Evolutionary conservation across 2,113 vertebrate species (phyloP).

Genomic region (Ascaphus truei): DNA sequence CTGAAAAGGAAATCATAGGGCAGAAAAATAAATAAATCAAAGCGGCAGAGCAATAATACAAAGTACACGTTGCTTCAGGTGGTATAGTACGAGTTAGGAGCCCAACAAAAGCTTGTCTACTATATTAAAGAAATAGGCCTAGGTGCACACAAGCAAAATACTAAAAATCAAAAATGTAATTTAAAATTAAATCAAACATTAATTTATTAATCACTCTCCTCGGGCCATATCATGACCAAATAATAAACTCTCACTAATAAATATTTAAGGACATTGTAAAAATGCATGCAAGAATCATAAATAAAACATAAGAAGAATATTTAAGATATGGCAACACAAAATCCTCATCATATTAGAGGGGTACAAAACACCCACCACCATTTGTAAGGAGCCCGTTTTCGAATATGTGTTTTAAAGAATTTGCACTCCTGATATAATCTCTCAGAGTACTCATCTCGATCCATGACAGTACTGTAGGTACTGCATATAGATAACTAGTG

Average conservation of each 20-base stretch:
- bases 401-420: too few relatives aligned
- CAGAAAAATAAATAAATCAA: not conserved
- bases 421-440: too few relatives aligned
- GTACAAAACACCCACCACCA: not conserved
- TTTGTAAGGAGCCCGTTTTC: not conserved
- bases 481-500: too few relatives aligned
- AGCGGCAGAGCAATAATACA: not conserved
- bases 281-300: constrained; percentile 11
- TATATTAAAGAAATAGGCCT: not conserved
- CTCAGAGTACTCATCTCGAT: too few relatives aligned
- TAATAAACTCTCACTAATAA: not conserved
- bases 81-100: not conserved
- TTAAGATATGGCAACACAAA: not conserved
- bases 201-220: not conserved
- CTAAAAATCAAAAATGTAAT: not conserved
- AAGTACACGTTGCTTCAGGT: not conserved
- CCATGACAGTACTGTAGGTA: too few relatives aligned
- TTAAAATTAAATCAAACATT: constrained; percentile 9
- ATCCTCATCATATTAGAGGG: not conserved
- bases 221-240: constrained; percentile 2
- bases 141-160: not conserved
- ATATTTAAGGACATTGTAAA: constrained; percentile 6
- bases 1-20: not conserved
- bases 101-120: not conserved
- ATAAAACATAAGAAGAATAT: constrained; percentile 9